Percentiles rank a stretch among this genome's conserved stretches.
These are phyloP conservation scores for Pachyseris speciosa DNA, from an alignment of 64 coral and sea anemone species.

Conservation along the genomic window DNA sequence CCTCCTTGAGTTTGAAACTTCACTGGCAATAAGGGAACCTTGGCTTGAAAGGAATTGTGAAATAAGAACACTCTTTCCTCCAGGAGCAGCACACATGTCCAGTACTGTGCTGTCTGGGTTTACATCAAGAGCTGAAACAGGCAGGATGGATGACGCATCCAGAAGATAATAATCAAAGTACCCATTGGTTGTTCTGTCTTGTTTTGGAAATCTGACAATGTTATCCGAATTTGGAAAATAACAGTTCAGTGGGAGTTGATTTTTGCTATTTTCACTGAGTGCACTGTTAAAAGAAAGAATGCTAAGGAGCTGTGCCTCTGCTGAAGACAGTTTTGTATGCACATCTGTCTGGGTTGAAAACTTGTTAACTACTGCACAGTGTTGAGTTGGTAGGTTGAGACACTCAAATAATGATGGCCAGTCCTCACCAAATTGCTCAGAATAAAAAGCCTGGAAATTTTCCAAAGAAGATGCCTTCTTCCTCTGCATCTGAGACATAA, in stretches of 20 bases:
- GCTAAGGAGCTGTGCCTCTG: not conserved
- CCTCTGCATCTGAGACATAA: constrained; percentile 25
- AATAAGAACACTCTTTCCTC: constrained; percentile 71
- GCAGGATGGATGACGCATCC: constrained; percentile 73
- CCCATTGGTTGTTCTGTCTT: constrained; percentile 50
- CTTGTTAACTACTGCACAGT: constrained; percentile 84
- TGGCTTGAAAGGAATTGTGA: constrained; percentile 45
- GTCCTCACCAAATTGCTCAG: constrained; percentile 30
- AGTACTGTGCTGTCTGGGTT: constrained; percentile 12
- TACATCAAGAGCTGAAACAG: constrained; percentile 55
- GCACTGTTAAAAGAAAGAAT: not conserved
- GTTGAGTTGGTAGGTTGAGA: constrained; percentile 39
- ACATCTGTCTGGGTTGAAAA: constrained; percentile 28
- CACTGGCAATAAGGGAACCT: constrained; percentile 63
- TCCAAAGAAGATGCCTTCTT: constrained; percentile 16
- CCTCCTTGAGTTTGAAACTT: constrained; percentile 46
- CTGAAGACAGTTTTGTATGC: constrained; percentile 24
- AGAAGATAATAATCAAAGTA: constrained; percentile 75
- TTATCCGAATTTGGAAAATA: not conserved
- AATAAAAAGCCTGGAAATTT: constrained; percentile 50
- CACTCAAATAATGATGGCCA: constrained; percentile 64
- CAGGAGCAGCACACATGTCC: constrained; percentile 86
- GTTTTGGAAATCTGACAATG: constrained; percentile 43
- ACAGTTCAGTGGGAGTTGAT: not conserved
- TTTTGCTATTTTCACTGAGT: not conserved